Evolutionary conservation across 2,888 invertebrate genomes (phyloP), one percentile per base, ranked within the genome.

Genomic region (Conchocele bisecta): DNA sequence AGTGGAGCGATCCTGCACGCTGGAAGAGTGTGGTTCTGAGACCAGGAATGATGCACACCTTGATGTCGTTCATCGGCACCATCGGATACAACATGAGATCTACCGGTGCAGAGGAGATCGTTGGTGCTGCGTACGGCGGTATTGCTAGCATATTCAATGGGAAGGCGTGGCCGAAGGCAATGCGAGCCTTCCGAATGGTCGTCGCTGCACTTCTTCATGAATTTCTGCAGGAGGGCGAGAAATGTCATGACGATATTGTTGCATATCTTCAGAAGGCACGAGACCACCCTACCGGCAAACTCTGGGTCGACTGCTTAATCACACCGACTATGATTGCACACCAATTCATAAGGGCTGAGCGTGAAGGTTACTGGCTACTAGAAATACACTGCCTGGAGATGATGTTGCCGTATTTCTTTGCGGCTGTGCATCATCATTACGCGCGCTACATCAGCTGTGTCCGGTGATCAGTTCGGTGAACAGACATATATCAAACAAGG

Each of bases 311-410:
- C 37, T 41, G 42, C 33, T n/a, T n/a, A n/a, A n/a, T n/a, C n/a
- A n/a, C n/a, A n/a, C n/a, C n/a, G n/a, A n/a, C n/a, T n/a, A n/a
- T n/a, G n/a, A n/a, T n/a, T n/a, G n/a, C n/a, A n/a, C n/a, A n/a
- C n/a, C n/a, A n/a, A n/a, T 53, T 61, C 35, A 26, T 37, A 28
- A 20, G 44, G 24, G 63, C 63, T 31, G 63, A 63, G 35, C 28
- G 63, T 17, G 54, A 63, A 54, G 63, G 63, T 15, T 42, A 63
- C 26, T n/a, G n/a, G n/a, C n/a, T n/a, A n/a, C n/a, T n/a, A n/a
- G n/a, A n/a, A n/a, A n/a, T n/a, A n/a, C n/a, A n/a, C n/a, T n/a
- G n/a, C n/a, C n/a, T n/a, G n/a, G n/a, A n/a, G n/a, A n/a, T n/a
- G n/a, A n/a, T n/a, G n/a, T n/a, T n/a, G n/a, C n/a, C n/a, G n/a